Evolutionary conservation across 37 sponge, comb jelly and placozoan genomes (phyloP).

Genomic region (Oopsacas minuta): DNA sequence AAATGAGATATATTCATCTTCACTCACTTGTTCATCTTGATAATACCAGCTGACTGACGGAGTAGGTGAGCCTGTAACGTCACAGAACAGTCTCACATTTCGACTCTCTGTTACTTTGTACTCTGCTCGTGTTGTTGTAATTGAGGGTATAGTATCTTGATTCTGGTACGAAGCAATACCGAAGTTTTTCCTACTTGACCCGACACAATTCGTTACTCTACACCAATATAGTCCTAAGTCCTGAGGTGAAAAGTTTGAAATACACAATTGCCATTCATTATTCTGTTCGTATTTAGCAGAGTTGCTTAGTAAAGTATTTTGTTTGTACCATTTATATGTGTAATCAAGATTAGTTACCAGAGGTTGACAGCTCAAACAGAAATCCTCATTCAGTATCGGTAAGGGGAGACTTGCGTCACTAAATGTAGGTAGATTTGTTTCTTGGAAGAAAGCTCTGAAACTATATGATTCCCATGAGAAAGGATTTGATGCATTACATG

Average conservation of each 20-base stretch:
- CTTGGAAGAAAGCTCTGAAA: slow-evolving; percentile 3
- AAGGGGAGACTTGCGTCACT: not conserved
- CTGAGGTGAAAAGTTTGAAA: not conserved
- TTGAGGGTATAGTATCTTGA: not conserved
- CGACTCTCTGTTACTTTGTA: not conserved
- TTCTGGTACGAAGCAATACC: not conserved
- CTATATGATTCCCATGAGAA: not conserved
- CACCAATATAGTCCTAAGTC: not conserved
- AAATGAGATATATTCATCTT: not conserved
- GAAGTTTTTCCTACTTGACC: not conserved
- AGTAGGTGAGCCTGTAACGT: not conserved
- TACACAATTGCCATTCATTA: not conserved
- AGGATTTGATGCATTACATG: slow-evolving; percentile 7
- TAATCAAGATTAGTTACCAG: not conserved
- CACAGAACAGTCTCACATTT: not conserved
- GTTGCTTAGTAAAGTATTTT: not conserved
- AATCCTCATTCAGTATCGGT: not conserved
- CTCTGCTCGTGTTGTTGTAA: not conserved
- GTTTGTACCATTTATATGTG: slow-evolving; percentile 15
- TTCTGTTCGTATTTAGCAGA: not conserved
- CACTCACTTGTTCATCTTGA: not conserved
- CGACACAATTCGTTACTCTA: not conserved
- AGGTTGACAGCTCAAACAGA: not conserved
- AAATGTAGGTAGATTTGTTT: not conserved
- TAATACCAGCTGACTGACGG: slow-evolving; percentile 3